Evolutionary conservation across 1,140 invertebrate genomes (phyloP), one percentile per base, ranked within the genome.

Genomic region (Hesperophylax magnus): DNA sequence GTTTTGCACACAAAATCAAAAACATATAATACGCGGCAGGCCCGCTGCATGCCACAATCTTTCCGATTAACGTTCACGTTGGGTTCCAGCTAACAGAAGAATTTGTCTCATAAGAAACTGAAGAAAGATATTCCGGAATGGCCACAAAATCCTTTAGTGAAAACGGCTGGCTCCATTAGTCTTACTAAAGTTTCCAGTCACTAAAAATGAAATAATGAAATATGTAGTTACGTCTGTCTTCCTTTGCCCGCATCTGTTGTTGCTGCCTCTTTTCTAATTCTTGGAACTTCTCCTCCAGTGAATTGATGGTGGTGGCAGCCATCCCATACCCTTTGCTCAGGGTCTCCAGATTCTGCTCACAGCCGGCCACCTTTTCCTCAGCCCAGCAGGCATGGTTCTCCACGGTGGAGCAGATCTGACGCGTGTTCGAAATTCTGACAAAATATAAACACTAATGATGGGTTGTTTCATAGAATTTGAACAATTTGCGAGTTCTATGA

Each of bases 361-460:
- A 71, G 34, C 18, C n/a, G 39, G 34, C 18, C 34, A 71, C 39
- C 17, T 39, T 71, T 5, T 9, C 18, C n/a, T 53, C 22, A 18
- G 67, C 67, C n/a, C 39, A 34, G 18, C n/a, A 34, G 2, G 67
- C n/a, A 18, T 71, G 67, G 5, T 4, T 20, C 34, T 47, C 67
- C 17, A 71, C 31, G 17, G 47, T 6, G 0, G 17, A 2, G 67
- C 67, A 71, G 67, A 71, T 71, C 4, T 34, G 47, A 18, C 67
- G 67, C n/a, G 67, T 71, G n/a, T 39, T 71, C 9, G 34, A 3
- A 24, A 71, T 18, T 24, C 67, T 71, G 67, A 20, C 7, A 71
- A 65, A n/a, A 18, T 58, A 11, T 58, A n/a, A 58, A 20, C 9
- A 58, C n/a, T 15, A 54, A 2, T 14, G n/a, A n/a, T n/a, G n/a